These are phyloP conservation scores for Monoplex corrugatus DNA, from an alignment of 2,888 invertebrate species.

Conservation along the genomic window DNA sequence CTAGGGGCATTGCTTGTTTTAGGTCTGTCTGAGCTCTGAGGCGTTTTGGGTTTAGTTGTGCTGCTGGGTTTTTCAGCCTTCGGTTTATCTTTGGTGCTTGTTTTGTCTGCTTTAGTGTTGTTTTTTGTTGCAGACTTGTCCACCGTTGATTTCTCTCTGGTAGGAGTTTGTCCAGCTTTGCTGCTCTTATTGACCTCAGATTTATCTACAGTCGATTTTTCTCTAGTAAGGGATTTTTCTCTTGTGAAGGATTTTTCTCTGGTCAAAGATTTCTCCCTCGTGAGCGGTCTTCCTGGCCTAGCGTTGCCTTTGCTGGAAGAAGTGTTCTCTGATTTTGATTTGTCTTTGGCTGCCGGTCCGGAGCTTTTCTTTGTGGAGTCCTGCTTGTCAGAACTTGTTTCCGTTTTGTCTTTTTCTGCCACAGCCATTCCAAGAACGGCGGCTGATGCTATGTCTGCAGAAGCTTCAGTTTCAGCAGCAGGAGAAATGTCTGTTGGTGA, in stretches of 20 bases:
- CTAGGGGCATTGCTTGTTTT: not conserved
- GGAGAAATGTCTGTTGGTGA: not conserved
- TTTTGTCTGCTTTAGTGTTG: not conserved
- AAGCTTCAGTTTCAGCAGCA: not conserved
- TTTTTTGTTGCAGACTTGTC: not conserved
- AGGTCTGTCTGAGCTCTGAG: not conserved
- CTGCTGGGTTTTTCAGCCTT: not conserved
- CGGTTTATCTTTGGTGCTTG: not conserved
- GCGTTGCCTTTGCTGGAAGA: not conserved
- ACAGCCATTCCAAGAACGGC: not conserved
- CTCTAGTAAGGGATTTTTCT: not conserved
- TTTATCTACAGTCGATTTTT: not conserved
- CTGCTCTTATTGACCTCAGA: not conserved
- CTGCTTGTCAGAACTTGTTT: not conserved
- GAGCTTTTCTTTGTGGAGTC: not conserved
- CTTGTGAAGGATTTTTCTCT: too few species aligned
- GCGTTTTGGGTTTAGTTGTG: not conserved
- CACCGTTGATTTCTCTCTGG: conserved; percentile 1
- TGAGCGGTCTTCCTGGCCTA: not conserved
- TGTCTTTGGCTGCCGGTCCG: not conserved
- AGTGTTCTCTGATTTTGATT: not conserved
- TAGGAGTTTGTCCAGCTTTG: not conserved
- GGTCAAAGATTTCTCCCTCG: not conserved
- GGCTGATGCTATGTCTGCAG: not conserved
- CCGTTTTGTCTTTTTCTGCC: not conserved